Conservation (phyloP, 2,888 invertebrate species). For the Pristionchus mayeri region DNA sequence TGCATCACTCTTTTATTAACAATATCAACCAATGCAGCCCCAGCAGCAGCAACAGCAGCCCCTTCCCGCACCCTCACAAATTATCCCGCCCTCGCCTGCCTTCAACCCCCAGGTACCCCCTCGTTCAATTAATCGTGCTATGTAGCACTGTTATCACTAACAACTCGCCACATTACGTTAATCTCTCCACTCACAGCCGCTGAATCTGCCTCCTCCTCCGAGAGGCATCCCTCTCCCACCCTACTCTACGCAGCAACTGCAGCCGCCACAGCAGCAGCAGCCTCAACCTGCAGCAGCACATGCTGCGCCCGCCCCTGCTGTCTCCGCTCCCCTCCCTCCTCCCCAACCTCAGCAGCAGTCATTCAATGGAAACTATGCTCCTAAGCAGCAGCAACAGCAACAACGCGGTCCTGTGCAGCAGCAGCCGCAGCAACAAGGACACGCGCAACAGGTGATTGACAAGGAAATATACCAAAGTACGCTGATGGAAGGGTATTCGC, state of each 20-base stretch:
- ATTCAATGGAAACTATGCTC: slow-evolving; percentile 42
- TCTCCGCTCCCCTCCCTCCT: slow-evolving; percentile 19
- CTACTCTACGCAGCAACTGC: slow-evolving; percentile 22
- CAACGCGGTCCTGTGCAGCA: not conserved
- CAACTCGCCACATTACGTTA: not conserved
- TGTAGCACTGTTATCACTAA: too few species aligned
- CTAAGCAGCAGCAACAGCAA: slow-evolving; percentile 1
- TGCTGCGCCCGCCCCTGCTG: not conserved
- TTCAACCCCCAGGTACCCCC: slow-evolving; percentile 40
- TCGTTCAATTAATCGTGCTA: not conserved
- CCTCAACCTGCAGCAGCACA: not conserved
- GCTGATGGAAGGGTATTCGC: not conserved
- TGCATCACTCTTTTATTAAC: not conserved
- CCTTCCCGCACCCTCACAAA: slow-evolving; percentile 49
- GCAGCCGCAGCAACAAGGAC: slow-evolving; percentile 24
- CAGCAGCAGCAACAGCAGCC: slow-evolving; percentile 42
- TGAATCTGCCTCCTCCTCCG: slow-evolving; percentile 43
- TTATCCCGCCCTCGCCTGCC: slow-evolving; percentile 41
- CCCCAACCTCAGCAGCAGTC: slow-evolving; percentile 44
- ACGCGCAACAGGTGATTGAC: not conserved
- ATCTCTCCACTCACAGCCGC: not conserved
- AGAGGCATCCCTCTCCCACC: slow-evolving; percentile 35
- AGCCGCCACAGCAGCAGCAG: not conserved
- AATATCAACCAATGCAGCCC: slow-evolving; percentile 3
- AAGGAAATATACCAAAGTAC: not conserved